Conservation (phyloP, 2,797 vertebrate species). For the Ictinia mississippiensis region DNA sequence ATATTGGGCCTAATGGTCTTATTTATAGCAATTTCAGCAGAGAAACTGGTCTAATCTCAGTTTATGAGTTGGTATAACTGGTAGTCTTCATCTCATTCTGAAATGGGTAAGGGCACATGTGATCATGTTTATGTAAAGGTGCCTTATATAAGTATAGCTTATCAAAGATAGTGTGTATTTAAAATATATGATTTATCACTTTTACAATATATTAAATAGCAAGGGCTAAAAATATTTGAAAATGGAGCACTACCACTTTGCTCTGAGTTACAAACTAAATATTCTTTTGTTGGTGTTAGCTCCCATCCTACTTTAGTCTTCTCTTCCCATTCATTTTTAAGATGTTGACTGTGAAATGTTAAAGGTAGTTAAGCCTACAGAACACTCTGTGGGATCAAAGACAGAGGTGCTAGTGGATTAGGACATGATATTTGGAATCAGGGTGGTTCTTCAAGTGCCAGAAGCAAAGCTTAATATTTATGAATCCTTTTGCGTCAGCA, state of each 20-base stretch:
- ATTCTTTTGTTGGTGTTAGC: not conserved
- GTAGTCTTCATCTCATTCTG: not conserved
- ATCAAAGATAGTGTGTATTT: not conserved
- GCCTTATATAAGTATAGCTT: not conserved
- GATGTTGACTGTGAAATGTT: not conserved
- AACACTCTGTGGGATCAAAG: not conserved
- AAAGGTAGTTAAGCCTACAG: not conserved
- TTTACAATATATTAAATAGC: not conserved
- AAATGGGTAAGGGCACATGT: not conserved
- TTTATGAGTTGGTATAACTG: not conserved
- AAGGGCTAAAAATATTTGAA: not conserved
- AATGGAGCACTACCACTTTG: not conserved
- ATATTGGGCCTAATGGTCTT: not conserved
- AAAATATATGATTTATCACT: not conserved
- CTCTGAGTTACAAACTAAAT: not conserved
- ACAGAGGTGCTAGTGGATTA: not conserved
- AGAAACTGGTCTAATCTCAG: not conserved
- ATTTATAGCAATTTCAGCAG: not conserved
- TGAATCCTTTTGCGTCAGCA: not conserved
- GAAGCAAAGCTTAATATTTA: not conserved
- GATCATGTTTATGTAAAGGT: not conserved
- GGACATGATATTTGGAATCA: not conserved
- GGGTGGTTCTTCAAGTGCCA: not conserved
- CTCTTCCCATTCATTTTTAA: not conserved
- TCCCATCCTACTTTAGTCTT: not conserved